Evolutionary conservation across 2,113 vertebrate species (phyloP), one percentile per base, ranked within the genome.

Genomic region (Neogale vison): DNA sequence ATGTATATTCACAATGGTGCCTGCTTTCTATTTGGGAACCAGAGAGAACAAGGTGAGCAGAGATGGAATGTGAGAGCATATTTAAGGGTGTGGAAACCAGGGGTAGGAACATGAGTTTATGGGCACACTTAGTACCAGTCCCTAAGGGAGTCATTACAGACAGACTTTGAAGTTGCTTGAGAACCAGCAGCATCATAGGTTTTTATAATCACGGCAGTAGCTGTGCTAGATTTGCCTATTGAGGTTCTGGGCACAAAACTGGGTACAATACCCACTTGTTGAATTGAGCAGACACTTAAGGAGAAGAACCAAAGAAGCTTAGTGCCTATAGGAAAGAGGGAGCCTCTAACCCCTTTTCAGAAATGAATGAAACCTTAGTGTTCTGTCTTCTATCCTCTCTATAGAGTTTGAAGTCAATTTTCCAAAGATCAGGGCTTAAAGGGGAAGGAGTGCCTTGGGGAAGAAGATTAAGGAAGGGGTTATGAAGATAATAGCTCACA

Each of bases 381-480:
- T 9, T 87, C 67, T 71, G 61, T 65, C 45, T 76, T 61, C 55
- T 72, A 9, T 50, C 4, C 36, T 65, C 45, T 93, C 84, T 76
- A 72, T 76, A 72, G 72, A 86, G 29, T 55, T 39, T 90, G 45
- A 69, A 91, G 52, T 45, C 82, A 85, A 17, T 79, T 93, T 95
- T 96, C 79, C 45, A 80, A 93, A 92, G n/a, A 61, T 96, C 47
- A 21, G 10, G 67, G n/a, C 45, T 97, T 87, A 9, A 90, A 91
- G 55, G 34, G 29, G 34, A 87, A 85, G n/a, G 26, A 72, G 7
- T 74, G 1, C 18, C 9, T 61, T 63, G 36, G 52, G n/a, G 26
- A 50, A 57, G 50, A 89, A 90, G 23, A 93, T 76, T 29, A 63
- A 93, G n/a, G 69, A 83, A 47, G 26, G 24, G 12, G 21, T 79